Evolutionary conservation across 2,888 invertebrate species (phyloP).

Genomic region (Pyralis farinalis): DNA sequence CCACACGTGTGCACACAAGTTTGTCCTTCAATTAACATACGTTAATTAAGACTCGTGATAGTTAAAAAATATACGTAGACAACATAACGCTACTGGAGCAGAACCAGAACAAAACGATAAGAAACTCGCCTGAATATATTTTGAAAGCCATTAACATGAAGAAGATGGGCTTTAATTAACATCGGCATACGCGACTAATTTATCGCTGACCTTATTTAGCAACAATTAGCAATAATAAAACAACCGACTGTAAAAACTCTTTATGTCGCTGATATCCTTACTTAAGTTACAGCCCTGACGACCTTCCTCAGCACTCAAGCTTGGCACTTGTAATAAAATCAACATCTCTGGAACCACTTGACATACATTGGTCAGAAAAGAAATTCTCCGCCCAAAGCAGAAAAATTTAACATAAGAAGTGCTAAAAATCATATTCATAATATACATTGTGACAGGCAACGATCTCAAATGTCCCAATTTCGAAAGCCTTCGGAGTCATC

Average conservation of each 20-base stretch:
- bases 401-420: slow-evolving; percentile 1
- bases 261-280: slow-evolving; percentile 52
- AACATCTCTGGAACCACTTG: slow-evolving; percentile 60
- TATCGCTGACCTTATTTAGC: slow-evolving; percentile 41
- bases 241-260: slow-evolving; percentile 38
- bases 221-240: slow-evolving; percentile 46
- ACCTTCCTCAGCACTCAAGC: slow-evolving; percentile 50
- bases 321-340: slow-evolving; percentile 61
- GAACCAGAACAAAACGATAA: slow-evolving; percentile 5
- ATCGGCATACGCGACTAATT: slow-evolving; percentile 23
- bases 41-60: neutral
- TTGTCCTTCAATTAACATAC: neutral
- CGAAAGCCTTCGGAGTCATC: no score
- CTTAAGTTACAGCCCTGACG: slow-evolving; percentile 51
- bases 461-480: slow-evolving; percentile 1
- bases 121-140: neutral
- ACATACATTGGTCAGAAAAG: slow-evolving; percentile 53
- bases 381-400: slow-evolving; percentile 25
- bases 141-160: neutral
- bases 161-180: slow-evolving; percentile 20
- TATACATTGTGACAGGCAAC: neutral
- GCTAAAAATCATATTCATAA: neutral
- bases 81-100: slow-evolving; percentile 1
- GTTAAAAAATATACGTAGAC: neutral
- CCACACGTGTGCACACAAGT: no score